Evolutionary conservation across 2,888 invertebrate genomes (phyloP).

Genomic region (Chrysotoxum bicinctum): DNA sequence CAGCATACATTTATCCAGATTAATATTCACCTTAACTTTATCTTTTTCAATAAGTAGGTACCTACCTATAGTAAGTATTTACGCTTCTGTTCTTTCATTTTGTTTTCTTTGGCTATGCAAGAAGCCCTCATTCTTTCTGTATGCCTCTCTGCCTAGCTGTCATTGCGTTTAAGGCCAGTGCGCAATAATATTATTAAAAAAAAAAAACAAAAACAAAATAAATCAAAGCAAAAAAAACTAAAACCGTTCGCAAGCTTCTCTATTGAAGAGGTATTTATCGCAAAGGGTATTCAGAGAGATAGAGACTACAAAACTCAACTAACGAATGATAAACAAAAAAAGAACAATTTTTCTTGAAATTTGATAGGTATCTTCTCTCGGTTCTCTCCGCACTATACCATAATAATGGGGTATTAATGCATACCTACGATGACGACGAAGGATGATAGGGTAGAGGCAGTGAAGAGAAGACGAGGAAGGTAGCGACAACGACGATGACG

Average conservation of each 20-base stretch:
- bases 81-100: conserved; percentile 3
- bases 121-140: conserved; percentile 60
- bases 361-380: conserved; percentile 65
- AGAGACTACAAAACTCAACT: conserved; percentile 49
- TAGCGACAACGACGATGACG: conserved; percentile 44
- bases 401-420: conserved; percentile 72
- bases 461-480: conserved; percentile 16
- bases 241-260: conserved; percentile 64
- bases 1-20: conserved; percentile 43
- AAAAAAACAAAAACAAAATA: conserved; percentile 47
- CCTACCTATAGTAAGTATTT: neutral
- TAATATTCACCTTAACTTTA: conserved; percentile 61
- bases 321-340: conserved; percentile 60
- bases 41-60: conserved; percentile 8
- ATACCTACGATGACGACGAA: conserved; percentile 55
- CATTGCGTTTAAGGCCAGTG: conserved; percentile 73
- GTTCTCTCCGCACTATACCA: conserved; percentile 64
- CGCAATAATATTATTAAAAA: conserved; percentile 71
- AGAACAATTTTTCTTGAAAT: conserved; percentile 69
- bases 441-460: neutral
- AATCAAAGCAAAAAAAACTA: conserved; percentile 35
- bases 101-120: conserved; percentile 4
- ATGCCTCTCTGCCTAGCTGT: conserved; percentile 55
- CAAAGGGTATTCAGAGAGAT: conserved; percentile 54
- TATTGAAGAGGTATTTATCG: conserved; percentile 64